A percentile compares a stretch with the other conserved stretches of the same genome.
phyloP scores from a whole-genome alignment of 2,113 vertebrate species.

The Vimba vimba region DNA sequence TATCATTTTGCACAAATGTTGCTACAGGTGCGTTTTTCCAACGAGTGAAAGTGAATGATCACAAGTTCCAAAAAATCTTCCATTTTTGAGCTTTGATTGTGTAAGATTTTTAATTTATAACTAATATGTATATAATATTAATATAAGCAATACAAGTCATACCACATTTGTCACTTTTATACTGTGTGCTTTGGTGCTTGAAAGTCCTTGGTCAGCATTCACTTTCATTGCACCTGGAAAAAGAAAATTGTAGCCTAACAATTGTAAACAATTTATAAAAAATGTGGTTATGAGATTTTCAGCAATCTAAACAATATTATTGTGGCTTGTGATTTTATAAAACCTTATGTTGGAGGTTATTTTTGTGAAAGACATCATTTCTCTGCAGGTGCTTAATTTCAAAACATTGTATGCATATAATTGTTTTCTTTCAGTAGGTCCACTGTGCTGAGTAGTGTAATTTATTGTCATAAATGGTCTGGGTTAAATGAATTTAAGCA shows the following conservation, averaged over 20 bases:
- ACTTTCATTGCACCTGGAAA: neutral
- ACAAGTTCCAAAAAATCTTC: neutral
- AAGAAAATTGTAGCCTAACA: neutral
- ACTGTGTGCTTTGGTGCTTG: neutral
- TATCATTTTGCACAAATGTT: no score
- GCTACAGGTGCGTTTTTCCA: no score
- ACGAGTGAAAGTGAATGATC: neutral
- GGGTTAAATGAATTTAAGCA: slow-evolving; percentile 25
- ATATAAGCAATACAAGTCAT: no score
- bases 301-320: neutral
- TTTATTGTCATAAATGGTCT: slow-evolving; percentile 19
- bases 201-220: neutral
- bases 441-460: neutral
- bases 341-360: neutral
- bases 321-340: neutral
- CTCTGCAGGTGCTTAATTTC: neutral
- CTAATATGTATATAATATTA: no score
- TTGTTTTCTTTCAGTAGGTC: slow-evolving; percentile 24
- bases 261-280: neutral
- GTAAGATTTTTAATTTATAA: no score
- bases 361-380: slow-evolving; percentile 9
- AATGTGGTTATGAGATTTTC: neutral
- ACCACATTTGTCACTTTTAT: neutral
- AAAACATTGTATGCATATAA: neutral
- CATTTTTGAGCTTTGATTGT: neutral